Percentiles rank a stretch among this genome's conserved stretches.
Conservation (phyloP, 2,888 invertebrate species). For the Corythucha ciliata region DNA sequence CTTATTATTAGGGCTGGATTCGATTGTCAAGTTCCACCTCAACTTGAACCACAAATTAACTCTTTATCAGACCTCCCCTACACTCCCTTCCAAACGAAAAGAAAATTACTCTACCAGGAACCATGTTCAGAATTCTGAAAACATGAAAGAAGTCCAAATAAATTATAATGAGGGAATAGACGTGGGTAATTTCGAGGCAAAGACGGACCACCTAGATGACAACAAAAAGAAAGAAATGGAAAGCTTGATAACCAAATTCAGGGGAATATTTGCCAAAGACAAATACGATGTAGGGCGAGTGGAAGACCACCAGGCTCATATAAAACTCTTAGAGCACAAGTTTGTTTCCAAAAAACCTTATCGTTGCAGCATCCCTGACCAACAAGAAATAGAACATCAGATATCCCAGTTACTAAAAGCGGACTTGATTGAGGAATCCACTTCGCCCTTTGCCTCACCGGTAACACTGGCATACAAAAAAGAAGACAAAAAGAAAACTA, state of each 20-base stretch:
- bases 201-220: conserved; percentile 2
- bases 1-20: conserved; percentile 3
- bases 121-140: background rate
- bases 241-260: background rate
- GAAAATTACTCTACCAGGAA: too few relatives aligned
- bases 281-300: conserved; percentile 23
- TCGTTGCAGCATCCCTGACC: conserved; percentile 22
- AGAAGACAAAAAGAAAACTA: conserved; percentile 4
- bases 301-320: conserved; percentile 15
- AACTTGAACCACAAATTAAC: too few relatives aligned
- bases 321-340: conserved; percentile 17
- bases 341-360: conserved; percentile 26
- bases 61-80: too few relatives aligned
- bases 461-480: conserved; percentile 13
- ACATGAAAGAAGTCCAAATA: background rate
- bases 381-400: conserved; percentile 25
- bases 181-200: background rate
- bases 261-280: conserved; percentile 18
- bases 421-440: conserved; percentile 16
- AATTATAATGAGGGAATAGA: conserved; percentile 11
- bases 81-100: too few relatives aligned
- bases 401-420: conserved; percentile 13
- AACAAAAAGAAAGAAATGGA: conserved; percentile 6
- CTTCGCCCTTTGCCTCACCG: conserved; percentile 16
- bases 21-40: too few relatives aligned